Base-by-base conservation (phyloP, 2,113 vertebrate species). In the Larimichthys crocea region DNA sequence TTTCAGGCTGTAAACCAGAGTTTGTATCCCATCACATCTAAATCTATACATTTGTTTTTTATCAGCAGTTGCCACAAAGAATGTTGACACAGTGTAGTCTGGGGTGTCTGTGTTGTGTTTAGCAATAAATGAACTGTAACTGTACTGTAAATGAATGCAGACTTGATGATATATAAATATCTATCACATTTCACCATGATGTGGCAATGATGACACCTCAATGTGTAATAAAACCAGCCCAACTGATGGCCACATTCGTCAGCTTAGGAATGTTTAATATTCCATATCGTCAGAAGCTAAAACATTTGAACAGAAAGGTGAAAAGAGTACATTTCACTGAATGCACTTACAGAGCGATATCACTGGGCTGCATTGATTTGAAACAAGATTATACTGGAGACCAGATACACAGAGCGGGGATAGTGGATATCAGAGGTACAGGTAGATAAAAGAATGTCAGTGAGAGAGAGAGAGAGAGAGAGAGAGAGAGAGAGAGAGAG, bases 241-340 rank as follows among this genome's bases (percentile, higher is more conserved):
- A 26, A 19, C 6, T 77, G 53, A 85, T 15, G 12, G 74, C 49
- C 17, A 56, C n/a, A 48, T 31, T 76, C 50, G n/a, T 82, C 64
- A 88, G 72, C 44, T 67, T 53, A 85, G 89, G 86, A 91, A 91
- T 85, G 80, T 93, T 93, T 93, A 93, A 90, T 92, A 87, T 79
- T 79, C 83, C 73, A 70, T 86, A 68, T 84, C 1, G 17, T 89
- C 70, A 85, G 79, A 82, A 84, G 86, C 79, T 62, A 78, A 84
- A 87, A 86, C 79, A 89, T 77, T 81, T 56, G 67, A 91, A 89
- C 87, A 88, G 35, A 91, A 89, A 78, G 70, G 76, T 82, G 49
- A 76, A 77, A 76, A 40, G 73, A 88, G 87, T 86, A 82, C 82
- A 90, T 85, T 87, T 90, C 68, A 89, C 74, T 81, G 75, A 90